A percentile compares a stretch with the other conserved stretches of the same genome.
Conservation (phyloP, 2,797 vertebrate species). For the Hippocampus kuda region DNA sequence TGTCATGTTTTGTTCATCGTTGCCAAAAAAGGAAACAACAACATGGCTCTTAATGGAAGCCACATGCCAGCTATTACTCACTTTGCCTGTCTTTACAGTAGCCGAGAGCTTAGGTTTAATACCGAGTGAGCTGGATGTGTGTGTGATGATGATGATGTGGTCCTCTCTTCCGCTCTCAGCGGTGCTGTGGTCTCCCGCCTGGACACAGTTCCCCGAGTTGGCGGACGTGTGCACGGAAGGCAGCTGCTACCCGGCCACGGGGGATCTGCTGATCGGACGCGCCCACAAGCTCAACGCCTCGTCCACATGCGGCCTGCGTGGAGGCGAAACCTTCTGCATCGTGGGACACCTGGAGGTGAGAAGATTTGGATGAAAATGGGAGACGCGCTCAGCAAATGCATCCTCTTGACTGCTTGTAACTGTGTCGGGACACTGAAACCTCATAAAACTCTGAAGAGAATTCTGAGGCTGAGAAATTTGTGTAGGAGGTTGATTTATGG, state of each 20-base stretch:
- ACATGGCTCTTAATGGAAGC: slow-evolving; percentile 31
- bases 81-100: background rate
- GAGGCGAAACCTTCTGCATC: slow-evolving; percentile 81
- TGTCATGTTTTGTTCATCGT: background rate
- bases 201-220: slow-evolving; percentile 71
- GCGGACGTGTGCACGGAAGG: slow-evolving; percentile 84
- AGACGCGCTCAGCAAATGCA: background rate
- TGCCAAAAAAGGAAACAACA: background rate
- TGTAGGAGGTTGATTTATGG: too few relatives aligned
- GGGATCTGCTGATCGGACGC: slow-evolving; percentile 89
- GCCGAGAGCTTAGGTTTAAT: background rate
- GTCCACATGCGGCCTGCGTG: slow-evolving; percentile 80
- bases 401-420: background rate
- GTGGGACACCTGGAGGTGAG: slow-evolving; percentile 86
- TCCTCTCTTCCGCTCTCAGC: background rate
- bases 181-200: slow-evolving; percentile 42
- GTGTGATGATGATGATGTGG: background rate
- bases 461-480: background rate
- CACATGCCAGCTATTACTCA: slow-evolving; percentile 30
- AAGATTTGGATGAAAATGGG: background rate
- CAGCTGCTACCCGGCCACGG: slow-evolving; percentile 94
- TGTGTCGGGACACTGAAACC: background rate
- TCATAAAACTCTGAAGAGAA: background rate
- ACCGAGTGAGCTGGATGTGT: background rate
- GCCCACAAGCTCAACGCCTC: slow-evolving; percentile 73